These are phyloP conservation scores for Drosophila pseudotakahashii DNA, from an alignment of 2,888 invertebrate genomes.

Conservation along the genomic window DNA sequence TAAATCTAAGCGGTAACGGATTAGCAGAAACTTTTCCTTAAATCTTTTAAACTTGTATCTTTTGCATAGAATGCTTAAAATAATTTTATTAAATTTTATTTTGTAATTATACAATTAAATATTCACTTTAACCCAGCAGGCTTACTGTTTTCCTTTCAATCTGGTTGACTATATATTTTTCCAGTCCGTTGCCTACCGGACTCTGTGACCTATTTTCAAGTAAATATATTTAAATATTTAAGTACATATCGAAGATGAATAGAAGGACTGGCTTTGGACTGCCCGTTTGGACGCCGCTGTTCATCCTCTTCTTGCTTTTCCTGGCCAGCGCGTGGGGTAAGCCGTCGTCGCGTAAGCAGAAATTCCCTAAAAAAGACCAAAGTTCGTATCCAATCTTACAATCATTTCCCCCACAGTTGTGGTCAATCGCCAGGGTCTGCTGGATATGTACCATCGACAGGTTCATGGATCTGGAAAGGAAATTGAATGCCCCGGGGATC, in stretches of 20 bases:
- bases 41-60: neutral
- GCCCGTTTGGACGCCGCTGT: conserved; percentile 12
- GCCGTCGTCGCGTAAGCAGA: conserved; percentile 15
- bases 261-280: neutral
- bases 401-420: neutral
- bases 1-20: conserved; percentile 24
- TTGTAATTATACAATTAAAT: neutral
- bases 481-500: neutral
- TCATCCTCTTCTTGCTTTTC: conserved; percentile 7
- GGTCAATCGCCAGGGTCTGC: neutral
- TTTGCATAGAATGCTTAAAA: too few relatives aligned
- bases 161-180: neutral
- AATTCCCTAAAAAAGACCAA: too few relatives aligned
- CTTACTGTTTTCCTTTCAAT: neutral
- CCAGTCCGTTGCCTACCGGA: neutral
- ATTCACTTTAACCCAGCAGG: neutral
- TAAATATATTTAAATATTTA: too few relatives aligned
- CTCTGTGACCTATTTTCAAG: neutral
- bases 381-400: neutral
- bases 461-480: neutral
- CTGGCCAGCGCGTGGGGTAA: conserved; percentile 21
- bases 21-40: conserved; percentile 8
- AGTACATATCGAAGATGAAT: neutral
- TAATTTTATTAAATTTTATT: neutral
- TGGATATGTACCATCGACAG: neutral